These are phyloP conservation scores for Fulmarus glacialis DNA, from an alignment of 2,113 vertebrate species.

Conservation along the genomic window DNA sequence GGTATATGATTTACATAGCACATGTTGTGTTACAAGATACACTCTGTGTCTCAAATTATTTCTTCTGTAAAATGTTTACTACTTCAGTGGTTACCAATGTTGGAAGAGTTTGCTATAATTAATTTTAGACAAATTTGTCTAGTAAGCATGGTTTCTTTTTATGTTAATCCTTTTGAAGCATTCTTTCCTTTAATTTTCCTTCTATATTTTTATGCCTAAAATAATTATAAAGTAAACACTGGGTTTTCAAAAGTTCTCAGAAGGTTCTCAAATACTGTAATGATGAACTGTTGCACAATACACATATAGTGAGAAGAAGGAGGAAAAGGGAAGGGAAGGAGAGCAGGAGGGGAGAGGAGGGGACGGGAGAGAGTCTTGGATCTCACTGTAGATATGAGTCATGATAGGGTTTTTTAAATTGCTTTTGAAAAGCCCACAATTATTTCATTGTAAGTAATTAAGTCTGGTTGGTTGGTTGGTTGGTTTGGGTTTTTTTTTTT, in stretches of 20 bases:
- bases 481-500: neutral
- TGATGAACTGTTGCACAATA: neutral
- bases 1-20: neutral
- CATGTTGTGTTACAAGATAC: neutral
- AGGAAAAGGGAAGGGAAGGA: neutral
- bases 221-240: neutral
- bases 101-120: neutral
- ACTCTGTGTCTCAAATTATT: neutral
- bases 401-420: neutral
- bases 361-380: neutral
- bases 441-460: neutral
- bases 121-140: neutral
- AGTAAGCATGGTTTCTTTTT: neutral
- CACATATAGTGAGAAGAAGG: neutral
- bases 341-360: accelerated
- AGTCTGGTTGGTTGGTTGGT: accelerated
- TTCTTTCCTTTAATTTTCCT: neutral
- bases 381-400: neutral
- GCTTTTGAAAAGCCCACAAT: neutral
- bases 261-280: neutral
- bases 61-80: neutral
- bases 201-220: neutral
- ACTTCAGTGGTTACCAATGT: neutral
- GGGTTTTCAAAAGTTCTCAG: neutral
- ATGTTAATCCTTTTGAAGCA: neutral